Base-by-base conservation (phyloP, 2,113 vertebrate genomes). In the Clinocottus analis region DNA sequence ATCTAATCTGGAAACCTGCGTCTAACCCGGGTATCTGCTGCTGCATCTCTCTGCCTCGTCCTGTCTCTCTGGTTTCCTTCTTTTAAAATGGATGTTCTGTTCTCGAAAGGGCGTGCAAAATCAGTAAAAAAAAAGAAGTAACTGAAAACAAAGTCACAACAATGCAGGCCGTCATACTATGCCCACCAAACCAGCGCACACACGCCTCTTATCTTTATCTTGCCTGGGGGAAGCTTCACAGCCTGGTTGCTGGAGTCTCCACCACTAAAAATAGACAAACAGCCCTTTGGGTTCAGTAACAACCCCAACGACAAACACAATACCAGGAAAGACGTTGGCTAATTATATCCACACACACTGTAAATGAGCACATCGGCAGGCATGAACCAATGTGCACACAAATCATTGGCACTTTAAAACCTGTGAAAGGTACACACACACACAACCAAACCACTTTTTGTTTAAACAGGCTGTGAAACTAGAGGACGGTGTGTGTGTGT, bases 221-320 rank as follows among this genome's bases (percentile, higher is more conserved):
- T 69, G 70, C 71, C 53, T 17, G 59, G 78, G 75, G 75, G 47
- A 23, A 55, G 78, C 74, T 85, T 87, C 81, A 89, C 85, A 87
- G 86, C 16, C 19, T 35, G 65, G 45, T 56, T 80, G 67, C 82
- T 64, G 47, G 23, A 25, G 64, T 86, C 79, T 77, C 71, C 76
- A 70, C 72, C 64, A 23, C 87, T 90, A 90, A 87, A 92, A 90
- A 93, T 92, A 94, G 85, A 60, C 75, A 47, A 75, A 72, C 67
- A 25, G 76, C 59, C 72, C 78, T 86, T 78, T 68, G 76, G 87
- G 85, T 87, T 85, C 64, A 71, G 72, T 90, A 90, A 85, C 88
- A 79, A 90, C 56, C 39, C 63, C 71, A 53, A 76, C 14, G 14
- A 67, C 75, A 92, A n/a, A n/a, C n/a, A 92, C 91, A 93, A 93